Evolutionary conservation across 2,888 invertebrate genomes (phyloP).

Genomic region (Plutella xylostella): DNA sequence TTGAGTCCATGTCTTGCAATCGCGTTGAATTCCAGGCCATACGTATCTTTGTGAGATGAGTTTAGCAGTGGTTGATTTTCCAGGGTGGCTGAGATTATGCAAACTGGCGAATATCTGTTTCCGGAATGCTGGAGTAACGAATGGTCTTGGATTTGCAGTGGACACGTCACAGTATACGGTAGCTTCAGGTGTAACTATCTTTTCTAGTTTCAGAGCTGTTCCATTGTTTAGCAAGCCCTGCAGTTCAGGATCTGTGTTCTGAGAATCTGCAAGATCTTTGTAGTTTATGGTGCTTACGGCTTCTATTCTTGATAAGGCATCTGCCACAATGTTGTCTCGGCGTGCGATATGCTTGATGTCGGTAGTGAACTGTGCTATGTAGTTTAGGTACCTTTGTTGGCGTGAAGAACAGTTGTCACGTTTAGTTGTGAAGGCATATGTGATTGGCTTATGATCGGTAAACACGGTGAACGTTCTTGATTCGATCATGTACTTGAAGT

Average conservation of each 20-base stretch:
- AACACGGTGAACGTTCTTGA: not conserved
- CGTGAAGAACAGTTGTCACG: slow-evolving; percentile 30
- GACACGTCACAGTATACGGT: slow-evolving; percentile 11
- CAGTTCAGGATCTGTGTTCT: not conserved
- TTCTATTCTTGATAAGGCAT: slow-evolving; percentile 11
- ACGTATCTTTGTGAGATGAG: slow-evolving; percentile 1
- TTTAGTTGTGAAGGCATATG: slow-evolving; percentile 11
- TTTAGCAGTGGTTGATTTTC: not conserved
- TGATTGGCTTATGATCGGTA: not conserved
- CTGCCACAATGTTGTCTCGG: slow-evolving; percentile 13
- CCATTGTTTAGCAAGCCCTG: too few relatives aligned
- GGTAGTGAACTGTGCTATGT: slow-evolving; percentile 13
- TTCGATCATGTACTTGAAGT: slow-evolving; percentile 2
- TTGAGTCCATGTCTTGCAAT: not conserved
- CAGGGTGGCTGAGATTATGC: slow-evolving; percentile 11
- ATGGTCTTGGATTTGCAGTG: not conserved
- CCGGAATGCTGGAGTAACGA: slow-evolving; percentile 8
- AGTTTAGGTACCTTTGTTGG: slow-evolving; percentile 22
- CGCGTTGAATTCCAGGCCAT: slow-evolving; percentile 1
- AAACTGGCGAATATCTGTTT: slow-evolving; percentile 21
- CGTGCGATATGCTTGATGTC: slow-evolving; percentile 14
- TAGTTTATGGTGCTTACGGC: not conserved
- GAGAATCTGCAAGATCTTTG: not conserved
- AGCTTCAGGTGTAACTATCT: not conserved
- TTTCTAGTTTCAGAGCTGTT: too few relatives aligned